Percentiles rank a stretch among this genome's conserved stretches.
Evolutionary conservation across 2,888 invertebrate genomes (phyloP).

Genomic region (Himalopsyche anomala): DNA sequence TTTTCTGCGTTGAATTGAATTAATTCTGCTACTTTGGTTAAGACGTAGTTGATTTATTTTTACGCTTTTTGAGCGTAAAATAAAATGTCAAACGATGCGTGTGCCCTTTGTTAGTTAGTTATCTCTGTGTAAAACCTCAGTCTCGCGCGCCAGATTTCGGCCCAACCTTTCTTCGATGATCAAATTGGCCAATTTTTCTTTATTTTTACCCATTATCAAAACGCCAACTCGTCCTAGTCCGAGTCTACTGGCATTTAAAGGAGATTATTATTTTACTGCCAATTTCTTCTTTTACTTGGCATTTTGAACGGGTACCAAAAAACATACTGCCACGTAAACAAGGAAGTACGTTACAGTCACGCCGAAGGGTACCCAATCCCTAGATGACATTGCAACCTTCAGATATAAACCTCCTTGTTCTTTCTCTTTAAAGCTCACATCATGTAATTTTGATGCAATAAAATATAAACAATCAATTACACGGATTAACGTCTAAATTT

Average conservation of each 20-base stretch:
- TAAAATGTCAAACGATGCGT: too few species aligned
- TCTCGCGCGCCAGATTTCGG: neutral
- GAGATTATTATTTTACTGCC: neutral
- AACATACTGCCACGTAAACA: neutral
- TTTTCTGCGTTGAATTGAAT: too few species aligned
- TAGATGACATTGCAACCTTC: too few species aligned
- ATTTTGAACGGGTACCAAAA: neutral
- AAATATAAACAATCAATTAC: too few species aligned
- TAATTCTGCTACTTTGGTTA: too few species aligned
- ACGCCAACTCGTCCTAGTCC: slow-evolving; percentile 4
- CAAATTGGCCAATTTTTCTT: slow-evolving; percentile 56
- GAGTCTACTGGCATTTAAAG: neutral
- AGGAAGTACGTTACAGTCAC: neutral
- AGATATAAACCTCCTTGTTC: too few species aligned
- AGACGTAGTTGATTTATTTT: too few species aligned
- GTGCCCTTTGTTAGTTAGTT: too few species aligned
- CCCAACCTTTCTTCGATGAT: slow-evolving; percentile 38
- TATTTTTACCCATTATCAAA: slow-evolving; percentile 48
- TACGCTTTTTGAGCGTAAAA: too few species aligned
- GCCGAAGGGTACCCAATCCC: neutral
- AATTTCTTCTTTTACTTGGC: neutral
- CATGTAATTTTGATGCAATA: too few species aligned
- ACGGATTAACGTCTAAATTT: too few species aligned
- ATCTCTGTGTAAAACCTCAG: neutral
- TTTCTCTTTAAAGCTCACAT: too few species aligned